phyloP scores from a whole-genome alignment of 2,113 vertebrate genomes.

The Bubo bubo region DNA sequence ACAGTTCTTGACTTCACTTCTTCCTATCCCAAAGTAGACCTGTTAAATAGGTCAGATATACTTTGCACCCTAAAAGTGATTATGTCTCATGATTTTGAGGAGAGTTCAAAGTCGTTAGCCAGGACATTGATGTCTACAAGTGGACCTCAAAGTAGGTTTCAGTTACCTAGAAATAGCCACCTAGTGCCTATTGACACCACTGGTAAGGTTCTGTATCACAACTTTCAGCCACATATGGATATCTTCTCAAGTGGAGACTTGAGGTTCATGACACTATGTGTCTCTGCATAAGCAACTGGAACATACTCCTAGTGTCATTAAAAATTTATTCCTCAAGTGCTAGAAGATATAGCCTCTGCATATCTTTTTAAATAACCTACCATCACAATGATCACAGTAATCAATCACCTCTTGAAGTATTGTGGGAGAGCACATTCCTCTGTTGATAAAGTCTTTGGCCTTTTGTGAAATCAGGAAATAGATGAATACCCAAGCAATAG shows the following conservation, averaged over 20 bases:
- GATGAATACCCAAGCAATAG: background rate
- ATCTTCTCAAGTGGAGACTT: background rate
- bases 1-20: background rate
- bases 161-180: background rate
- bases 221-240: background rate
- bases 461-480: background rate
- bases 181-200: background rate
- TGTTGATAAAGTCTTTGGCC: background rate
- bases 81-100: background rate
- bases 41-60: background rate
- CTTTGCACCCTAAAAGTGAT: background rate
- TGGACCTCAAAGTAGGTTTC: background rate
- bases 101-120: background rate
- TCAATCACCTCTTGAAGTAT: background rate
- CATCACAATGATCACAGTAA: background rate
- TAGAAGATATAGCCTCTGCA: background rate
- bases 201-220: background rate
- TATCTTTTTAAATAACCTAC: background rate
- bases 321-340: background rate
- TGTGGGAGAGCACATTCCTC: background rate
- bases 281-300: background rate
- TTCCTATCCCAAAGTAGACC: background rate
- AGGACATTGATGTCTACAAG: background rate
- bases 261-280: background rate
- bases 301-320: background rate